Evolutionary conservation across 1,140 invertebrate genomes (phyloP).

Genomic region (Oreohelix idahoensis): DNA sequence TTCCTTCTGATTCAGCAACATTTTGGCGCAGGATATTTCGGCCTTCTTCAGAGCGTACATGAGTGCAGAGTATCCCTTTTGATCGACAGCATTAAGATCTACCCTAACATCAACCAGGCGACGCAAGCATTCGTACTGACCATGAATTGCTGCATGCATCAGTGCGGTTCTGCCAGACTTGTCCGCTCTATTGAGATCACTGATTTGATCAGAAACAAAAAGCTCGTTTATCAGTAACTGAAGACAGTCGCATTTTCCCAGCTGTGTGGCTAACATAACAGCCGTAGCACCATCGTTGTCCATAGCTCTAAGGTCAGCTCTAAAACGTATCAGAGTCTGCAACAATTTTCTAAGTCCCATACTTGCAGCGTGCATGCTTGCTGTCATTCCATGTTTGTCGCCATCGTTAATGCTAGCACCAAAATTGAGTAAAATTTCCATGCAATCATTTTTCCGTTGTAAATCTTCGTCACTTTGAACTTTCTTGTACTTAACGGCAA

Average conservation of each 20-base stretch:
- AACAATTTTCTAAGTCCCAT: neutral
- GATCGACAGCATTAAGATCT: neutral
- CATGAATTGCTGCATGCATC: conserved; percentile 12
- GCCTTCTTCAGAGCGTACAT: conserved; percentile 13
- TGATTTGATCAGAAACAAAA: too few species aligned
- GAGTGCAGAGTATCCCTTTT: conserved; percentile 14
- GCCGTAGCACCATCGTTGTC: conserved; percentile 19
- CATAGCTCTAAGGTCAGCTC: neutral
- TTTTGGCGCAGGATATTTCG: neutral
- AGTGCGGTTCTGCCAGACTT: neutral
- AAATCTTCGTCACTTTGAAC: too few species aligned
- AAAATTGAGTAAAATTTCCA: conserved; percentile 12
- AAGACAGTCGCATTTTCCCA: neutral
- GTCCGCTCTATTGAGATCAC: conserved; percentile 13
- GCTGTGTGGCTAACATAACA: neutral
- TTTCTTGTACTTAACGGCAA: neutral
- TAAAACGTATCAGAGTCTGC: neutral
- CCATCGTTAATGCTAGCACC: conserved; percentile 11
- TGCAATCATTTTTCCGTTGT: too few species aligned
- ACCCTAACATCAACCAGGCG: neutral
- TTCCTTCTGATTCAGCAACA: conserved; percentile 12
- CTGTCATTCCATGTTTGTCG: conserved; percentile 7
- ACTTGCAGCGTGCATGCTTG: conserved; percentile 11
- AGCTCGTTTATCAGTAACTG: neutral
- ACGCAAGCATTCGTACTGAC: neutral